Base-by-base conservation (phyloP, 1,140 invertebrate species). In the Musca vetustissima region DNA sequence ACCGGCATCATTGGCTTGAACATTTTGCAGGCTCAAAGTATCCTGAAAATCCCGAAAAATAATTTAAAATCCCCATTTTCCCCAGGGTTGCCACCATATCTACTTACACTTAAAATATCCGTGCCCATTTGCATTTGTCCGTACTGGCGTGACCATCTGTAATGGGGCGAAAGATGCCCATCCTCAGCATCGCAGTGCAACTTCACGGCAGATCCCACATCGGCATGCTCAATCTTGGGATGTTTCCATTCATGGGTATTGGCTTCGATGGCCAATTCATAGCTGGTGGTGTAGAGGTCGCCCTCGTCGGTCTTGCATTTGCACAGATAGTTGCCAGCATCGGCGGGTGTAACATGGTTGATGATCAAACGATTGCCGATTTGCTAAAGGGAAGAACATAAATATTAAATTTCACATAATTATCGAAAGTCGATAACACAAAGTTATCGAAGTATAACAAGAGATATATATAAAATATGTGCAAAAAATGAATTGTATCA, bases 321-420 rank as follows among this genome's bases (percentile, higher is more conserved):
- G 78, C 92, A 94, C 17, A 86, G 84, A 75, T 93, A 94, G 4
- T 86, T 81, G n/a, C 91, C 92, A 50, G 87, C 88, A 82, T 93
- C 89, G 24, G 84, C 83, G 1, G 84, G 70, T 22, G 82, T 81
- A 1, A 91, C 87, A 55, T 88, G 83, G 0, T 70, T 75, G 9
- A 92, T 81, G 49, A 88, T 86, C 70, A 85, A 75, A 43, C 76
- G 74, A 25, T 85, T 84, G 68, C 82, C 84, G 55, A 81, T 80
- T 72, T 81, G 81, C 81, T 83, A 64, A 2, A 65, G 13, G 7
- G 7, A n/a, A n/a, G n/a, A 66, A 25, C 2, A 52, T 7, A 61
- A 15, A 59, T 25, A 17, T 6, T 8, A 36, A 50, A 50, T 50
- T 43, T n/a, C n/a, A n/a, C n/a, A n/a, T n/a, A n/a, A 8, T 28